A percentile compares a stretch with the other conserved stretches of the same genome.
These are phyloP conservation scores for Bucco capensis DNA, from an alignment of 2,113 vertebrate genomes.

Conservation along the genomic window DNA sequence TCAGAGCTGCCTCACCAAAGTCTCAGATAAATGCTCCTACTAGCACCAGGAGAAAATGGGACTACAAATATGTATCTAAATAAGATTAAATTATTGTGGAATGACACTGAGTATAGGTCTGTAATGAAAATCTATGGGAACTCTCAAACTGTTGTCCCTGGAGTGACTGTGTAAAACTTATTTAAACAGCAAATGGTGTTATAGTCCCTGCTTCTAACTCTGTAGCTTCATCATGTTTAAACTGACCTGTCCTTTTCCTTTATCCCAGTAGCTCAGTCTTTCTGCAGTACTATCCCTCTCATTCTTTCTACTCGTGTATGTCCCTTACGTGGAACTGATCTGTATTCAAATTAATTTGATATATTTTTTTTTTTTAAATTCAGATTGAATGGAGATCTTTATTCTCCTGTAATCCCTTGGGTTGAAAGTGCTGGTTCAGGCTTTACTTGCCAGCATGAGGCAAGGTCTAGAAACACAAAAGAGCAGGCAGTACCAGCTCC, in stretches of 20 bases:
- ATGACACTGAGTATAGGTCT: neutral
- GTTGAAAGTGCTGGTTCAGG: neutral
- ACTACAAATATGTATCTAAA: neutral
- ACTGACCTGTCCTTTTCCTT: neutral
- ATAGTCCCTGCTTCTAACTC: neutral
- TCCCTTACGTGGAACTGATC: neutral
- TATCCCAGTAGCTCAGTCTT: neutral
- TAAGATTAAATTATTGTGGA: neutral
- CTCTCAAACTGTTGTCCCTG: neutral
- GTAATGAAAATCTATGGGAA: neutral
- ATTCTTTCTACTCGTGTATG: neutral
- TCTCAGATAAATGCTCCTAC: neutral
- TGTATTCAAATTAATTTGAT: neutral
- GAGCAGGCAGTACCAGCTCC: neutral
- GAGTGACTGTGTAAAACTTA: neutral
- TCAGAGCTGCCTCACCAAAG: neutral
- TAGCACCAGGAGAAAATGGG: neutral
- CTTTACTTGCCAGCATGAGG: neutral
- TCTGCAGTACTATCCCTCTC: neutral
- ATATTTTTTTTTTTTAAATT: neutral
- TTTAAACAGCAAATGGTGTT: neutral
- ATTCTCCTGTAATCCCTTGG: neutral
- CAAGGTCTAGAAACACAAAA: neutral
- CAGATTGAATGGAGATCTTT: neutral
- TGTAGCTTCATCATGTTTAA: neutral